phyloP scores from a whole-genome alignment of 1,140 invertebrate species.

The Habropoda laboriosa region DNA sequence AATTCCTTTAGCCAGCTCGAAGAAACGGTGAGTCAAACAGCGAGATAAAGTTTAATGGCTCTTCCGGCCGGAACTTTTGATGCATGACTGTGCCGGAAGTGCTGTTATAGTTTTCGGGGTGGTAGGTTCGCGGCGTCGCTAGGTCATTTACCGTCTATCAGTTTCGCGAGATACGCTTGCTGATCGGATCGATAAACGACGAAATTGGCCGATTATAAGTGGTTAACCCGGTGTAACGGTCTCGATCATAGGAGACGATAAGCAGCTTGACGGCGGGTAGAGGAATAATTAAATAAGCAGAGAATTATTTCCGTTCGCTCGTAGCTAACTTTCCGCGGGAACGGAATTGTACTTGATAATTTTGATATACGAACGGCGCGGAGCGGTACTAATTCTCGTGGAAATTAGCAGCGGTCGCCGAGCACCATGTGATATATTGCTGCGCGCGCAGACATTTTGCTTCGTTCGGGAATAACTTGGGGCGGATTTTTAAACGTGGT shows the following conservation, averaged over 20 bases:
- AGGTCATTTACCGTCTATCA: not conserved
- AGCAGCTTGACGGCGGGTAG: too few relatives aligned
- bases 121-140: not conserved
- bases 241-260: not conserved
- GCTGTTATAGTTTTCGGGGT: not conserved
- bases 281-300: slow-evolving; percentile 1
- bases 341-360: not conserved
- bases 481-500: not conserved
- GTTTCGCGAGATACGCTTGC: not conserved
- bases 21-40: slow-evolving; percentile 64
- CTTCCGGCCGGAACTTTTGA: slow-evolving; percentile 24
- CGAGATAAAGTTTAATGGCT: slow-evolving; percentile 63
- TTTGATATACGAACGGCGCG: slow-evolving; percentile 26
- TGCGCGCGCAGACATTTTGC: not conserved
- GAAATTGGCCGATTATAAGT: not conserved
- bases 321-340: not conserved
- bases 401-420: not conserved
- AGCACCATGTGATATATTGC: not conserved
- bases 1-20: slow-evolving; percentile 53
- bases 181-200: not conserved
- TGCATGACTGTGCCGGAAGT: not conserved
- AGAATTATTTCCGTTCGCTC: not conserved
- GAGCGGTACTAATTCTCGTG: not conserved
- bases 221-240: too few relatives aligned
- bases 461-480: not conserved